A percentile compares a stretch with the other conserved stretches of the same genome.
Conservation (phyloP, 2,888 invertebrate genomes). For the Agrochola litura region DNA sequence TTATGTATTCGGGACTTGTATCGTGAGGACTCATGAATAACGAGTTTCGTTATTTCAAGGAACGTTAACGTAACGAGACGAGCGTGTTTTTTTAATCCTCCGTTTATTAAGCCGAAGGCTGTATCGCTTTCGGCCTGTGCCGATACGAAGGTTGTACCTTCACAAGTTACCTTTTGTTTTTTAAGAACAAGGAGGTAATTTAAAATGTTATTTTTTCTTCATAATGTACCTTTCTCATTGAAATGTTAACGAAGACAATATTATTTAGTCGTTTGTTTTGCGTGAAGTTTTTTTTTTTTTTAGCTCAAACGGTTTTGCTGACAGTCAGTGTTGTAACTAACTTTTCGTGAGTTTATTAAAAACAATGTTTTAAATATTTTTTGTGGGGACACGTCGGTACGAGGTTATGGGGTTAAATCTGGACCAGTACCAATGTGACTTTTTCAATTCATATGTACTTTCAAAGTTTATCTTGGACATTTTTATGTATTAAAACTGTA, state of each 20-base stretch:
- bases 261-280: background rate
- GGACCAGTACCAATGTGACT: too few species aligned
- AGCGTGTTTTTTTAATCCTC: slow-evolving; percentile 61
- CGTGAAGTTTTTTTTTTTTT: background rate
- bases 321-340: too few species aligned
- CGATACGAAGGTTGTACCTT: slow-evolving; percentile 39
- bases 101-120: slow-evolving; percentile 52
- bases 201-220: slow-evolving; percentile 23
- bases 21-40: slow-evolving; percentile 67
- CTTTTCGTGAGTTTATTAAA: too few species aligned
- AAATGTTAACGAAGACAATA: background rate
- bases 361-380: background rate
- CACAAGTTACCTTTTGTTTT: slow-evolving; percentile 36
- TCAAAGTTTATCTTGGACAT: background rate
- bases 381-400: background rate
- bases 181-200: slow-evolving; percentile 41
- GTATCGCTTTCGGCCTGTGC: slow-evolving; percentile 49
- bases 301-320: background rate
- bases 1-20: slow-evolving; percentile 66
- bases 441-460: background rate
- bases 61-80: slow-evolving; percentile 65
- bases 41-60: slow-evolving; percentile 67
- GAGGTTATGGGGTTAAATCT: background rate
- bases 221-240: slow-evolving; percentile 6
- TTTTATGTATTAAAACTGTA: too few species aligned